phyloP scores from a whole-genome alignment of 2,888 invertebrate species.

The Brachyptera risi region DNA sequence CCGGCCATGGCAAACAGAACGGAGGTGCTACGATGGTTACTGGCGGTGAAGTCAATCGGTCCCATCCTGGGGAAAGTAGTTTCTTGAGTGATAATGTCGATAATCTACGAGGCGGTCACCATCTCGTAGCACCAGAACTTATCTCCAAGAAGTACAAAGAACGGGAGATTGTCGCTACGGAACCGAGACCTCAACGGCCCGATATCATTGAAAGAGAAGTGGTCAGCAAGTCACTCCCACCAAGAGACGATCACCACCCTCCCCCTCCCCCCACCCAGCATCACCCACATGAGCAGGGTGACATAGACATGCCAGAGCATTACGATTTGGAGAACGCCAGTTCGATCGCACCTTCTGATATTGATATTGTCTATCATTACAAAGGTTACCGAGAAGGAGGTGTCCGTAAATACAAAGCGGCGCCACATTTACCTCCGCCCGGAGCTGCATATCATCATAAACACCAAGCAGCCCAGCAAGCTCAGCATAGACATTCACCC shows the following conservation, averaged over 20 bases:
- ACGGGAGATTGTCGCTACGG: conserved; percentile 64
- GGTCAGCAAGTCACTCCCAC: conserved; percentile 76
- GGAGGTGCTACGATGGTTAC: conserved; percentile 65
- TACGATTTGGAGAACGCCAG: conserved; percentile 97
- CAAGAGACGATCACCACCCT: conserved; percentile 73
- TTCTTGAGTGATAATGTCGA: conserved; percentile 68
- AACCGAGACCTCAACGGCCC: conserved; percentile 71
- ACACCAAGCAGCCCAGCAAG: conserved; percentile 56
- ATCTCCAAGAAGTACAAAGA: conserved; percentile 87
- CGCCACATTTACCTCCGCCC: conserved; percentile 55
- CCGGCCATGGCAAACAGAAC: conserved; percentile 71
- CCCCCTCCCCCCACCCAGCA: conserved; percentile 67
- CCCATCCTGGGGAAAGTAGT: conserved; percentile 47
- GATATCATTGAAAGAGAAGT: conserved; percentile 91
- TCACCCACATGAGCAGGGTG: conserved; percentile 68
- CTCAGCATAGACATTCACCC: conserved; percentile 71
- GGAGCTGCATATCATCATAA: conserved; percentile 69
- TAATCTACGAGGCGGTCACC: conserved; percentile 69
- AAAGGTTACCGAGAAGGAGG: conserved; percentile 87
- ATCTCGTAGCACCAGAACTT: conserved; percentile 79
- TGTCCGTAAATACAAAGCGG: conserved; percentile 81
- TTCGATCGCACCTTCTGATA: conserved; percentile 95
- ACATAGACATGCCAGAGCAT: conserved; percentile 82
- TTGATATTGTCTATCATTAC: conserved; percentile 94
- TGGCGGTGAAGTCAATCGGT: conserved; percentile 58